Conservation (phyloP, 2,113 vertebrate genomes). For the Daubentonia madagascariensis region DNA sequence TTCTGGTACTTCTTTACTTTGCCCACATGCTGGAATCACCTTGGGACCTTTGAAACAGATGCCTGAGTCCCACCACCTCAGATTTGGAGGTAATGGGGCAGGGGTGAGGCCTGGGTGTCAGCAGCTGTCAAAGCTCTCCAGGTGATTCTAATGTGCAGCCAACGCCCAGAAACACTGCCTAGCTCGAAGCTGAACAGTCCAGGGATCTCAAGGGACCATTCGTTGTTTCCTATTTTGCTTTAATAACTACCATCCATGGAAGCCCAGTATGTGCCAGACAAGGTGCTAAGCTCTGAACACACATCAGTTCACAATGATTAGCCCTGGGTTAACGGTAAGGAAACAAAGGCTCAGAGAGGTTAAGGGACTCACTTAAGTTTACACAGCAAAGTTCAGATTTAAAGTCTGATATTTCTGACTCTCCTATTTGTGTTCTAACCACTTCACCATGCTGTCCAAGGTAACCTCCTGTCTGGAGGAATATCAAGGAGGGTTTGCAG, state of each 20-base stretch:
- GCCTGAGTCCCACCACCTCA: not conserved
- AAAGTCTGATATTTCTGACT: not conserved
- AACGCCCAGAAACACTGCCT: not conserved
- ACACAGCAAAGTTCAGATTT: not conserved
- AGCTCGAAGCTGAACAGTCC: conserved; percentile 43
- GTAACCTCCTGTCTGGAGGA: not conserved
- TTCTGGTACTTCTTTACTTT: not conserved
- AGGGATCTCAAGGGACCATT: not conserved
- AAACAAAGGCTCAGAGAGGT: not conserved
- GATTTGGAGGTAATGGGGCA: not conserved
- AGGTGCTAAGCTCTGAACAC: not conserved
- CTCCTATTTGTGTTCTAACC: no score
- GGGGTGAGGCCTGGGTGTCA: not conserved
- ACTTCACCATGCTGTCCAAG: not conserved
- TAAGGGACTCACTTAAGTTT: not conserved
- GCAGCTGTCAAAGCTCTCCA: not conserved
- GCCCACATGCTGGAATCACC: not conserved
- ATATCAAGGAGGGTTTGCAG: not conserved
- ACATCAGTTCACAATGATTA: not conserved
- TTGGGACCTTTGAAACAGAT: not conserved
- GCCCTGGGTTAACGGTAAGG: not conserved
- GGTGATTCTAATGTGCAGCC: not conserved
- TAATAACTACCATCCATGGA: not conserved
- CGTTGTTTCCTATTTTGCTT: not conserved
- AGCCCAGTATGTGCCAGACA: not conserved